Percentiles rank a stretch among this genome's conserved stretches.
Evolutionary conservation across 2,888 invertebrate species (phyloP).

Genomic region (Melinopterus prodromus): DNA sequence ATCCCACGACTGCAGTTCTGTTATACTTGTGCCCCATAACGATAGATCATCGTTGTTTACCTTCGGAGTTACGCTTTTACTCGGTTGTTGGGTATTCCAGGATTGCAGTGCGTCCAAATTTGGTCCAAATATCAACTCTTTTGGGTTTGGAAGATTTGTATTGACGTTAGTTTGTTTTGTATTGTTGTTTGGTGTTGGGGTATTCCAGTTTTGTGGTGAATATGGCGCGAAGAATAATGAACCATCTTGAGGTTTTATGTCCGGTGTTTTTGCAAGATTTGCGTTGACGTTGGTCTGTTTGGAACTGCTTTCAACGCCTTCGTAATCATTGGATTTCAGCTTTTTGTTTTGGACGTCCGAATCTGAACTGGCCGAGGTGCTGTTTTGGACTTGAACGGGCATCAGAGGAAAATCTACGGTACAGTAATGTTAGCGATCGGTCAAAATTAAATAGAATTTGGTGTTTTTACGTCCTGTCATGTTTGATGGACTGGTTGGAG

Average conservation of each 20-base stretch:
- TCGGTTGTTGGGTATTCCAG: background rate
- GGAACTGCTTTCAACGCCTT: background rate
- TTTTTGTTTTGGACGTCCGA: background rate
- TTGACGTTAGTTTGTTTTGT: background rate
- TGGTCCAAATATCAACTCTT: too few relatives aligned
- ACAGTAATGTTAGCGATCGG: background rate
- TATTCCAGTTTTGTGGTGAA: background rate
- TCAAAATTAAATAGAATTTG: background rate
- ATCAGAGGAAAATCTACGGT: background rate
- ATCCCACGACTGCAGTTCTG: conserved; percentile 11
- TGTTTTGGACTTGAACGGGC: background rate
- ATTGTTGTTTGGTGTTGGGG: background rate
- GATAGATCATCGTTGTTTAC: background rate
- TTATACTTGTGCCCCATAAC: conserved; percentile 4
- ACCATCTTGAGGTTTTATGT: background rate
- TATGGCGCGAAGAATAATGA: background rate
- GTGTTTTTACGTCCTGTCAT: background rate
- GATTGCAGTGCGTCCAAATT: background rate
- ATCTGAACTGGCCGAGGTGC: background rate
- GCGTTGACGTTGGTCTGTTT: background rate
- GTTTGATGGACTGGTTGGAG: background rate
- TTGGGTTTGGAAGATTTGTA: background rate
- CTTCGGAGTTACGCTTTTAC: background rate
- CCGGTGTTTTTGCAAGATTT: background rate
- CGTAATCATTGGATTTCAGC: background rate